phyloP scores from a whole-genome alignment of 1,140 invertebrate genomes.

The Nasonia longicornis region DNA sequence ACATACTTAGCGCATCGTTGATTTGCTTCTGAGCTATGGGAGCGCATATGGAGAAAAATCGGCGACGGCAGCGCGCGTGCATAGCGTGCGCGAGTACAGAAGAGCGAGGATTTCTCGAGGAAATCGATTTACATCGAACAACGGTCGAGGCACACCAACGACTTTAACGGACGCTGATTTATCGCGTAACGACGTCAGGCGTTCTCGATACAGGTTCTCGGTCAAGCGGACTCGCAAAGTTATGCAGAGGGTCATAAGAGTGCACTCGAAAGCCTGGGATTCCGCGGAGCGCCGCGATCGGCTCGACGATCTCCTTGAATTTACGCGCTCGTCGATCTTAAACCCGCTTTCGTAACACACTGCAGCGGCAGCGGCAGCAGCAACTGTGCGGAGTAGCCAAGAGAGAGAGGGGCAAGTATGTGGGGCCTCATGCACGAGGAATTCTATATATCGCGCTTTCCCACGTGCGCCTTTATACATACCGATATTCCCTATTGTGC shows the following conservation, averaged over 20 bases:
- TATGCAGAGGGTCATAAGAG: conserved; percentile 66
- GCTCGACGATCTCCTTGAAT: conserved; percentile 59
- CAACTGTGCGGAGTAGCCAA: no score
- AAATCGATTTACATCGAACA: conserved; percentile 58
- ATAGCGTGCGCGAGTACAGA: not conserved
- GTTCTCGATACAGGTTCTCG: conserved; percentile 67
- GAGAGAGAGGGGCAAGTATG: conserved; percentile 26
- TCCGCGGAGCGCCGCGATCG: conserved; percentile 54
- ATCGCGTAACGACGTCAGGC: conserved; percentile 67
- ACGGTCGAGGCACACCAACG: conserved; percentile 53
- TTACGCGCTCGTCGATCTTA: conserved; percentile 59
- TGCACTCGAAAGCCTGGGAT: conserved; percentile 60
- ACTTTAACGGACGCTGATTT: conserved; percentile 66
- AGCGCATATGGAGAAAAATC: conserved; percentile 5
- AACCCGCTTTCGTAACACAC: conserved; percentile 56
- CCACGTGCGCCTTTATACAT: conserved; percentile 45
- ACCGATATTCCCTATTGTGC: conserved; percentile 38
- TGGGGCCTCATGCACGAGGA: conserved; percentile 37
- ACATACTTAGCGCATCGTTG: conserved; percentile 24
- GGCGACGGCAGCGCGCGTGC: conserved; percentile 10
- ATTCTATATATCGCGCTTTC: conserved; percentile 49
- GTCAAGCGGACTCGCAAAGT: conserved; percentile 66
- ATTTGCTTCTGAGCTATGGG: not conserved
- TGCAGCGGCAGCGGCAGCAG: not conserved
- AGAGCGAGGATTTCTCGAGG: conserved; percentile 44